Evolutionary conservation across 2,888 invertebrate genomes (phyloP).

Genomic region (Rhodophaea formosa): DNA sequence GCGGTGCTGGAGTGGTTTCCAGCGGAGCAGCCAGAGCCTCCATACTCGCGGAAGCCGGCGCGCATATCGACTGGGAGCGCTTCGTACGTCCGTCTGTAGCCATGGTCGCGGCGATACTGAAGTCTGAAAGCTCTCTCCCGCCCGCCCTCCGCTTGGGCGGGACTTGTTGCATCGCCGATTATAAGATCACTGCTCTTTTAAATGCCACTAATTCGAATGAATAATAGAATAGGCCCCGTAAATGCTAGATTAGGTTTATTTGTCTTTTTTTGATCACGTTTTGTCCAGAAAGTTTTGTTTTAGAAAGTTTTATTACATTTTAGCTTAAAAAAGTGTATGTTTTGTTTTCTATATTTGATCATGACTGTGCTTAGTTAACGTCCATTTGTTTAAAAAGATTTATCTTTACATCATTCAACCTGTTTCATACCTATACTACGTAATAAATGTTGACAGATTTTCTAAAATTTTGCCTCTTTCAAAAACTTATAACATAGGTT

Average conservation of each 20-base stretch:
- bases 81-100: slow-evolving; percentile 84
- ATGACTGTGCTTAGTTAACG: no score
- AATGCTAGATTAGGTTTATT: slow-evolving; percentile 17
- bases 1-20: slow-evolving; percentile 80
- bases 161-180: slow-evolving; percentile 70
- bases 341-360: background rate
- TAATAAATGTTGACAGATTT: no score
- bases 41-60: slow-evolving; percentile 85
- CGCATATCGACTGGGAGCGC: slow-evolving; percentile 88
- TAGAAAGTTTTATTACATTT: background rate
- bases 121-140: slow-evolving; percentile 37
- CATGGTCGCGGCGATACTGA: slow-evolving; percentile 81
- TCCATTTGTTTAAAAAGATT: no score
- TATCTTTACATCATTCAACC: no score
- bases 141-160: slow-evolving; percentile 42
- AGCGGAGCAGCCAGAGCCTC: slow-evolving; percentile 81
- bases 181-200: slow-evolving; percentile 57
- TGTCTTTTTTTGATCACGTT: background rate
- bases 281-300: background rate
- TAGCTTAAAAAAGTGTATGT: background rate
- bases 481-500: no score
- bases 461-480: no score
- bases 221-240: slow-evolving; percentile 31
- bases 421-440: no score
- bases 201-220: slow-evolving; percentile 54